Conservation (phyloP, 2,888 invertebrate species). For the Galeruca laticollis region DNA sequence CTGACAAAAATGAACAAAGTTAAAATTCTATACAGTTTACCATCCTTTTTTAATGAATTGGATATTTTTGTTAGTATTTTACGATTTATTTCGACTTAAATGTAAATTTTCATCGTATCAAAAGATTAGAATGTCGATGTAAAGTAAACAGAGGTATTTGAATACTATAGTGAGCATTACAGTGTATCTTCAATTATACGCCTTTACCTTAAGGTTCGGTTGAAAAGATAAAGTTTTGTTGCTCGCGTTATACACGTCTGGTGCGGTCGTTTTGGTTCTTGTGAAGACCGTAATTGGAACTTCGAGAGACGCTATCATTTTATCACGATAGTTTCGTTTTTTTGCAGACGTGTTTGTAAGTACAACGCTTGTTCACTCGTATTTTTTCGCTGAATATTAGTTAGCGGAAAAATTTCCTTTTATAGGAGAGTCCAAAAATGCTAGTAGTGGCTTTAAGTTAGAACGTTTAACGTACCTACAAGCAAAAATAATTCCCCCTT, state of each 20-base stretch:
- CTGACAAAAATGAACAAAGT: too few relatives aligned
- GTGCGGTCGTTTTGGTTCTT: conserved; percentile 35
- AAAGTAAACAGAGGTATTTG: conserved; percentile 28
- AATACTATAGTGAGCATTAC: conserved; percentile 30
- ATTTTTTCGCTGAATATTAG: background rate
- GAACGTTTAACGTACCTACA: too few relatives aligned
- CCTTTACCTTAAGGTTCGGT: conserved; percentile 8
- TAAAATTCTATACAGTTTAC: too few relatives aligned
- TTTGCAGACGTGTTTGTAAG: conserved; percentile 1
- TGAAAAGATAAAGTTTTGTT: conserved; percentile 38
- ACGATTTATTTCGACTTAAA: background rate
- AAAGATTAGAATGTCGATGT: conserved; percentile 28
- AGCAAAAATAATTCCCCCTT: too few relatives aligned
- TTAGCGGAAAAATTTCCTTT: background rate
- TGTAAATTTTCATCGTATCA: conserved; percentile 5
- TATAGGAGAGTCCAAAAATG: too few relatives aligned
- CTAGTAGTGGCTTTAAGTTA: too few relatives aligned
- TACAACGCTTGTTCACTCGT: background rate
- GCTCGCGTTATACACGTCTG: conserved; percentile 29
- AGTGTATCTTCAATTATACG: conserved; percentile 41
- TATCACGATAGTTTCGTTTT: conserved; percentile 6
- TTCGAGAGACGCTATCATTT: conserved; percentile 12
- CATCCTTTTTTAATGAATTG: too few relatives aligned
- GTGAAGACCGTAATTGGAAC: conserved; percentile 32
- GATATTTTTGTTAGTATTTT: too few relatives aligned